Evolutionary conservation across 2,113 vertebrate species (phyloP), one percentile per base, ranked within the genome.

Genomic region (Malurus cyaneus): DNA sequence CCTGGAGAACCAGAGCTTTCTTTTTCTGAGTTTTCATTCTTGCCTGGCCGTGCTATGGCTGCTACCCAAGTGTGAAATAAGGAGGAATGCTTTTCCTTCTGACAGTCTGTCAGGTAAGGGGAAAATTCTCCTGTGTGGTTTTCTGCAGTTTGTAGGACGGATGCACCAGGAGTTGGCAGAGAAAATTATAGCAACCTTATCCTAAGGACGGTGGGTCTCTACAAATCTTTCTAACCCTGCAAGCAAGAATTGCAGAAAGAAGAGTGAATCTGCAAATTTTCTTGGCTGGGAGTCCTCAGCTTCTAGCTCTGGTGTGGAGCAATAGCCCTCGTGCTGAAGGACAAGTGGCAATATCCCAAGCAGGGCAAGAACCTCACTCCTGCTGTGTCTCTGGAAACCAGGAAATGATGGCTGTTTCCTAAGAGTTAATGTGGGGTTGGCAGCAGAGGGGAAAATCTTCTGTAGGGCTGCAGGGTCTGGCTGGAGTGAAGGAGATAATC

Each of bases 21-120:
- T 60, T 91, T 84, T 87, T 52, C 34, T 36, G 53, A 39, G 36
- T 65, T 72, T 65, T 57, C 11, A 10, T 65, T 47, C 29, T 77
- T 72, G 21, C 8, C 20, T 84, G 41, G 49, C 39, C 6, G 4
- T 39, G 8, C 47, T 32, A 79, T 49, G 49, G 8, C 60, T 71
- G 7, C 62, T 67, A 34, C 0, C 3, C 34, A 47, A 71, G 29
- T 10, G 4, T 0, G 1, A 66, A n/a, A 79, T 78, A 69, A 72
- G 19, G n/a, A 78, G 17, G 12, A 64, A 71, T n/a, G 34, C 6
- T 72, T 79, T 71, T 82, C 14, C 31, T 93, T 66, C 14, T 50
- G 53, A 44, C 9, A 24, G 9, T 13, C 23, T 54, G 18, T 42
- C 18, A 64, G 14, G 21, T 64, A 78, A 74, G 18, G 36, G 34